These are phyloP conservation scores for Struthidea cinerea DNA, from an alignment of 2,113 vertebrate genomes.

Conservation along the genomic window DNA sequence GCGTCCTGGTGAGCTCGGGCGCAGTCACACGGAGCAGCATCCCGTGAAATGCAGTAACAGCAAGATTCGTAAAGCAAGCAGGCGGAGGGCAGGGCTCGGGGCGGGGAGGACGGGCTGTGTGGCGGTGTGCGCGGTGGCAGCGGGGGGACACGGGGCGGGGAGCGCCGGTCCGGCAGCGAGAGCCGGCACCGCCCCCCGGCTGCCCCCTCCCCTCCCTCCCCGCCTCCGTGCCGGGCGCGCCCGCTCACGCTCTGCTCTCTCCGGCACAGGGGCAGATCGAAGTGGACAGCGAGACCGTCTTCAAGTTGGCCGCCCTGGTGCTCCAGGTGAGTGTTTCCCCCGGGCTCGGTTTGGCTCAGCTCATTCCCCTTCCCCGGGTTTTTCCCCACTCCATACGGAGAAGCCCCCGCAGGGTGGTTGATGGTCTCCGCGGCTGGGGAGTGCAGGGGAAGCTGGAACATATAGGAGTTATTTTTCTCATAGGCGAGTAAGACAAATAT, in stretches of 20 bases:
- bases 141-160: not conserved
- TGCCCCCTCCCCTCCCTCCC: not conserved
- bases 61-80: accelerated
- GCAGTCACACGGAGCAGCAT: accelerated
- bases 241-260: not conserved
- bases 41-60: accelerated
- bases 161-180: not conserved
- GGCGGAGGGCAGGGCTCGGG: not conserved
- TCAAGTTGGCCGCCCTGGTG: constrained; percentile 89
- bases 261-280: constrained; percentile 84
- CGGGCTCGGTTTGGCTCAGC: not conserved
- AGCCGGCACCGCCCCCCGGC: not conserved
- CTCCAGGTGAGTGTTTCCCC: constrained; percentile 83
- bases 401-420: accelerated
- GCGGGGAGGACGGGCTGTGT: not conserved
- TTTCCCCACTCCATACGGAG: accelerated
- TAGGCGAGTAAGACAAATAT: not conserved
- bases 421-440: not conserved
- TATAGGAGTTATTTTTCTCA: accelerated
- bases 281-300: constrained; percentile 86
- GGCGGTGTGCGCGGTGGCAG: not conserved
- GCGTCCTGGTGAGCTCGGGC: accelerated
- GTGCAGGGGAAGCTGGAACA: not conserved
- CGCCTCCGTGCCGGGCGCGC: not conserved
- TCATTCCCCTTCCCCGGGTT: accelerated